Percentiles rank a stretch among this genome's conserved stretches.
phyloP scores from a whole-genome alignment of 2,797 vertebrate genomes.

The Channa striata region DNA sequence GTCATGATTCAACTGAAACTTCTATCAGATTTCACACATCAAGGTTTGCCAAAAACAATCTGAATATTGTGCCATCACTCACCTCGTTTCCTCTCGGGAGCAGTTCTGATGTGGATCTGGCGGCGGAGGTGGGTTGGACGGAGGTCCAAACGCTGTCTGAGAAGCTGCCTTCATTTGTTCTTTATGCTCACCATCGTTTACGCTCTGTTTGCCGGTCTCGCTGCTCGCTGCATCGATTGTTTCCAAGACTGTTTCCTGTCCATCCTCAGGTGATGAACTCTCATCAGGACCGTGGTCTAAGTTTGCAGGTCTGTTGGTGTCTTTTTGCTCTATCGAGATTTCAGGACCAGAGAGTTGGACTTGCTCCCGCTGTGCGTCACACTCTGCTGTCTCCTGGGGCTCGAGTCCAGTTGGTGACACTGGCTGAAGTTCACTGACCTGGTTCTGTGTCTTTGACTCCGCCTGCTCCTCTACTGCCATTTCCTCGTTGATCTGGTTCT shows the following conservation, averaged over 20 bases:
- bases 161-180: constrained; percentile 14
- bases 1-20: too few species aligned
- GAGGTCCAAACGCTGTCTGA: constrained; percentile 70
- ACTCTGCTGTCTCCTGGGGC: neutral
- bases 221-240: neutral
- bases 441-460: constrained; percentile 18
- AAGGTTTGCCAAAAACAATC: neutral
- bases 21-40: neutral
- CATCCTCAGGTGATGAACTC: constrained; percentile 7
- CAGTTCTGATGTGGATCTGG: constrained; percentile 56
- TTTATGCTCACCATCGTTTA: constrained; percentile 3
- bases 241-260: neutral
- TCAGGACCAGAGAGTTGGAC: constrained; percentile 2
- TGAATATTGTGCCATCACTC: constrained; percentile 19
- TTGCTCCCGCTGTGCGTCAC: constrained; percentile 15
- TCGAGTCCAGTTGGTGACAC: neutral
- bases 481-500: constrained; percentile 22
- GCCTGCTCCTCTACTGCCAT: constrained; percentile 28
- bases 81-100: constrained; percentile 60
- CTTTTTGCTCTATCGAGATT: neutral
- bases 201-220: constrained; percentile 7
- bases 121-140: constrained; percentile 80
- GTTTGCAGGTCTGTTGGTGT: neutral
- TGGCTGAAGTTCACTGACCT: neutral
- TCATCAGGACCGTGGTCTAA: constrained; percentile 7